phyloP scores from a whole-genome alignment of 2,113 vertebrate genomes.

The Origma solitaria region DNA sequence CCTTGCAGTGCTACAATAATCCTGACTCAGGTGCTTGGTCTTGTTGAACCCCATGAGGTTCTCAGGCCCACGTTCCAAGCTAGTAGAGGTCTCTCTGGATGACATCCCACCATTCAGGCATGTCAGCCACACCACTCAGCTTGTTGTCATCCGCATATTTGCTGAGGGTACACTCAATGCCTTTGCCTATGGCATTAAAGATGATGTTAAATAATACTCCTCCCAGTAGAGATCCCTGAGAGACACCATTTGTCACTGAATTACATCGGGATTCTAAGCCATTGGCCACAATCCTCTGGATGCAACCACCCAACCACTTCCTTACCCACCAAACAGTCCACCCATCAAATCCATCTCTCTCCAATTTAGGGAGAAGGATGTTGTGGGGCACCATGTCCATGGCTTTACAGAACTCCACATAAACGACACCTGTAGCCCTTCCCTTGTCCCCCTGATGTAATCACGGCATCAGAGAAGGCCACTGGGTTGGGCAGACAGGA shows the following conservation, averaged over 20 bases:
- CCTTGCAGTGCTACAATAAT: not conserved
- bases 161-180: not conserved
- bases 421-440: not conserved
- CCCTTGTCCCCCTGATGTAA: not conserved
- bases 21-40: not conserved
- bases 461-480: not conserved
- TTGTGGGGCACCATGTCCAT: no score
- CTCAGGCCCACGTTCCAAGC: not conserved
- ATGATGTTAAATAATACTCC: not conserved
- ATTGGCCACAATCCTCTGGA: not conserved
- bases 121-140: not conserved
- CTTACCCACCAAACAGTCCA: not conserved
- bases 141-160: not conserved
- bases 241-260: not conserved
- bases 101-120: not conserved
- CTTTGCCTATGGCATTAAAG: not conserved
- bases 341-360: not conserved
- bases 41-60: not conserved
- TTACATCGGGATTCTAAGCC: not conserved
- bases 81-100: not conserved
- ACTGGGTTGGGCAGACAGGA: not conserved
- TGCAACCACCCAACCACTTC: not conserved
- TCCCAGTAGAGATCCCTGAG: not conserved
- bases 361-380: not conserved
- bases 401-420: not conserved